Conservation (phyloP, 2,113 vertebrate species). For the Drymodes brunneopygia region DNA sequence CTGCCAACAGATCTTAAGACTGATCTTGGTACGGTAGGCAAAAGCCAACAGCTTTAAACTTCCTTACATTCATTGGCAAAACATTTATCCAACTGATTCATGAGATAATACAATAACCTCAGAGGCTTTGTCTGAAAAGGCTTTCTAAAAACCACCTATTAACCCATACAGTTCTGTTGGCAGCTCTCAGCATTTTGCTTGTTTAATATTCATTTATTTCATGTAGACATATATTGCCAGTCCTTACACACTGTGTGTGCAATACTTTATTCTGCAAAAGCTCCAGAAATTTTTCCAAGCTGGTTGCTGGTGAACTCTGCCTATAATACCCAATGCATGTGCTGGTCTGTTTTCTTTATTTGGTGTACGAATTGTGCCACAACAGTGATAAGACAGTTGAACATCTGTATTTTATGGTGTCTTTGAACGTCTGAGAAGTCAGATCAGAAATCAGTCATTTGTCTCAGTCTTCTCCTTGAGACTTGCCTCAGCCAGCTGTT, state of each 20-base stretch:
- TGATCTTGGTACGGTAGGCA: conserved; percentile 98
- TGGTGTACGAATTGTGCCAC: neutral
- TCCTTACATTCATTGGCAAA: conserved; percentile 75
- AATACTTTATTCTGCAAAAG: conserved; percentile 44
- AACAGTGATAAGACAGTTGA: neutral
- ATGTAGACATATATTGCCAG: conserved; percentile 51
- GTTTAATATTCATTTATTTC: conserved; percentile 63
- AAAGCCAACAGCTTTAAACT: conserved; percentile 88
- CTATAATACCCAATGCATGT: neutral
- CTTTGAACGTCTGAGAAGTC: neutral
- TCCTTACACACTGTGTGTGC: conserved; percentile 58
- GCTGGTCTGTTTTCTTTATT: neutral
- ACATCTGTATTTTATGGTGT: neutral
- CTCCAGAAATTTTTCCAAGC: conserved; percentile 25
- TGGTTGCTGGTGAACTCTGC: neutral
- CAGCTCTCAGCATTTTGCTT: conserved; percentile 73
- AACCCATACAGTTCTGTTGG: conserved; percentile 80
- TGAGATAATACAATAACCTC: conserved; percentile 66
- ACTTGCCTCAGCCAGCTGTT: neutral
- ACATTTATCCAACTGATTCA: conserved; percentile 69
- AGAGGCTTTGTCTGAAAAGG: conserved; percentile 60
- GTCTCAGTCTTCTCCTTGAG: neutral
- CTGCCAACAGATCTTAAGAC: conserved; percentile 99
- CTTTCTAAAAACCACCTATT: conserved; percentile 72
- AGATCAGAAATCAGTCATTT: neutral